Evolutionary conservation across 2,113 vertebrate species (phyloP).

Genomic region (Pithys albifrons): DNA sequence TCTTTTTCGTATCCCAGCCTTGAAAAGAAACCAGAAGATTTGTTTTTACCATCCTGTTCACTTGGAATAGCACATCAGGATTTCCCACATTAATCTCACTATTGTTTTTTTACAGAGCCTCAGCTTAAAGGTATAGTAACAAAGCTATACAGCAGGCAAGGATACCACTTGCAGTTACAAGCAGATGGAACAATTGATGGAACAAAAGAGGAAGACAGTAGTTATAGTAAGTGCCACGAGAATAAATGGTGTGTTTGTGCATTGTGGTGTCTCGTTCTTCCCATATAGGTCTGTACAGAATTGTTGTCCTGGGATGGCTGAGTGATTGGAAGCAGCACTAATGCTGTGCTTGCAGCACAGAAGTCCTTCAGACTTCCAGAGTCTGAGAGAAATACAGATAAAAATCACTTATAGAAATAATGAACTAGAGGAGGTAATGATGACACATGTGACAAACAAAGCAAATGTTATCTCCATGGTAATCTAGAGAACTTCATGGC

Average conservation of each 20-base stretch:
- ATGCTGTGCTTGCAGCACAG: neutral
- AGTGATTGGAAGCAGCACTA: neutral
- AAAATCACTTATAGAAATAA: constrained; percentile 23
- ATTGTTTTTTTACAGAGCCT: constrained; percentile 86
- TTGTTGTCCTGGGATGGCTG: neutral
- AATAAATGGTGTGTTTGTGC: constrained; percentile 40
- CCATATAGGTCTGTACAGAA: neutral
- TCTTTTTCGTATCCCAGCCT: neutral
- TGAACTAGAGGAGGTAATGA: constrained; percentile 60
- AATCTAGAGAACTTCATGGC: constrained; percentile 69
- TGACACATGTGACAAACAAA: constrained; percentile 69
- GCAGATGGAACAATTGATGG: constrained; percentile 99
- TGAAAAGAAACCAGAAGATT: neutral
- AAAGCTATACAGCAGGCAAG: constrained; percentile 98
- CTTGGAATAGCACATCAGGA: neutral
- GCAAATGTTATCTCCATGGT: constrained; percentile 80
- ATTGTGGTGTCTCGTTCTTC: neutral
- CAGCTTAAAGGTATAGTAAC: constrained; percentile 99
- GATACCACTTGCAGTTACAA: constrained; percentile 97
- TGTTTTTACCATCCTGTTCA: neutral
- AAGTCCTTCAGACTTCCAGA: neutral
- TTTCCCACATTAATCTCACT: constrained; percentile 55
- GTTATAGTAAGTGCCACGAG: constrained; percentile 88
- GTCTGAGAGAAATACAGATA: constrained; percentile 7
- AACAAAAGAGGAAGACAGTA: constrained; percentile 97